Evolutionary conservation across 2,888 invertebrate genomes (phyloP).

Genomic region (Nipponacmea schrenckii): DNA sequence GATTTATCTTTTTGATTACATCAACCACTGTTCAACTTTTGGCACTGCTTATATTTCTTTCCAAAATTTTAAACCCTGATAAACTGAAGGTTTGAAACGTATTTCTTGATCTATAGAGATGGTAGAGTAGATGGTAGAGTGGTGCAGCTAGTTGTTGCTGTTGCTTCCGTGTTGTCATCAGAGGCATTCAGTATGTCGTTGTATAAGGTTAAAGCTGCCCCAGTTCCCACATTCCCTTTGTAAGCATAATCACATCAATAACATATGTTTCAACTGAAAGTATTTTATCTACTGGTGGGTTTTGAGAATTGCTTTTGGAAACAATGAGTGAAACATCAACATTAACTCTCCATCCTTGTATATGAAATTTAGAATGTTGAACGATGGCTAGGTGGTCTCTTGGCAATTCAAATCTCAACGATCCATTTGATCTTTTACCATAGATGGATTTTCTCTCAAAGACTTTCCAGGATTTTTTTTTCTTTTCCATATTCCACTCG

Average conservation of each 20-base stretch:
- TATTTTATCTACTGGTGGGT: constrained; percentile 39
- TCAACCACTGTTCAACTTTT: constrained; percentile 30
- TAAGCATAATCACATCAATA: constrained; percentile 22
- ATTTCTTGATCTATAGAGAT: constrained; percentile 35
- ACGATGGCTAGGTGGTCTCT: constrained; percentile 40
- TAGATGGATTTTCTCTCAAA: constrained; percentile 24
- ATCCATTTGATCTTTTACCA: constrained; percentile 38
- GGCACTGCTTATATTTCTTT: constrained; percentile 19
- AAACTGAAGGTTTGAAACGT: constrained; percentile 35
- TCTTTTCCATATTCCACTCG: constrained; percentile 36
- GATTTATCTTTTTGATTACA: constrained; percentile 22
- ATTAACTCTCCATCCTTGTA: constrained; percentile 40
- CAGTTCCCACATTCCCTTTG: constrained; percentile 39
- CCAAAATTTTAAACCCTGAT: constrained; percentile 30
- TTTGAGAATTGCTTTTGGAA: constrained; percentile 35
- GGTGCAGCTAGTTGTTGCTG: too few relatives aligned
- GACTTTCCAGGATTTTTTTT: constrained; percentile 13
- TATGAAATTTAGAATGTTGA: constrained; percentile 38
- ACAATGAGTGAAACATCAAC: constrained; percentile 40
- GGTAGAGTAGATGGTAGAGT: constrained; percentile 28
- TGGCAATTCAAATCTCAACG: constrained; percentile 37
- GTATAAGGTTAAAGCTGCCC: constrained; percentile 33
- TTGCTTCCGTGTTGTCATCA: background rate
- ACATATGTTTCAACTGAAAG: constrained; percentile 31
- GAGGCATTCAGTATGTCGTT: background rate